phyloP scores from a whole-genome alignment of 2,888 invertebrate species.

The Athrips mouffetella region DNA sequence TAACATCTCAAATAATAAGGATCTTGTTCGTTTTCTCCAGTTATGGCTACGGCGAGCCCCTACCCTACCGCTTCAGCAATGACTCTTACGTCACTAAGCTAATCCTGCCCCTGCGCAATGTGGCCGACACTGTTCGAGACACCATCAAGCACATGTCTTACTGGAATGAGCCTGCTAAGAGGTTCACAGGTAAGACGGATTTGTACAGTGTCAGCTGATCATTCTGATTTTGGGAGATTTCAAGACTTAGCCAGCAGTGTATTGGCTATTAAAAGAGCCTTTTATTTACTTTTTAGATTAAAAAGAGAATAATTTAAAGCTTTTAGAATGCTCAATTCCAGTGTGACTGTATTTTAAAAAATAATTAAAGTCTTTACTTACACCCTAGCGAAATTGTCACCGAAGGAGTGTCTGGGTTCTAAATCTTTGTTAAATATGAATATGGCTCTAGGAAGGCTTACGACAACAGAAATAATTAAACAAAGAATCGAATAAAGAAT shows the following conservation, averaged over 20 bases:
- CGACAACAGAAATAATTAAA: not conserved
- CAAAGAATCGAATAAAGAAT: not conserved
- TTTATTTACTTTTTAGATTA: too few species aligned
- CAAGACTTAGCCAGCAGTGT: too few species aligned
- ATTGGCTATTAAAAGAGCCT: too few species aligned
- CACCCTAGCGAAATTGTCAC: too few species aligned
- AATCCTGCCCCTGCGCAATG: slow-evolving; percentile 80
- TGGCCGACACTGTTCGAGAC: slow-evolving; percentile 79
- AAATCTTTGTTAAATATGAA: not conserved
- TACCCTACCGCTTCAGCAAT: slow-evolving; percentile 81
- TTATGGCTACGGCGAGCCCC: slow-evolving; percentile 70
- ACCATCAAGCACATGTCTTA: slow-evolving; percentile 81
- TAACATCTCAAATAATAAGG: too few species aligned
- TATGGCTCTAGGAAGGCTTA: not conserved
- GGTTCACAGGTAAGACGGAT: slow-evolving; percentile 80
- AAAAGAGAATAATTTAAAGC: too few species aligned
- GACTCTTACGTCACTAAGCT: slow-evolving; percentile 86
- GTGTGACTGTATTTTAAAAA: too few species aligned
- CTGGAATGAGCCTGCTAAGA: slow-evolving; percentile 83
- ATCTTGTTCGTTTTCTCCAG: not conserved
- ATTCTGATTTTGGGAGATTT: too few species aligned
- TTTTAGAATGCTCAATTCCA: too few species aligned
- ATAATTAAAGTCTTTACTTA: too few species aligned
- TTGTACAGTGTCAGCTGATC: not conserved
- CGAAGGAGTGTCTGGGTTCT: too few species aligned